Conservation (phyloP, 2,113 vertebrate species). For the Sula dactylatra region DNA sequence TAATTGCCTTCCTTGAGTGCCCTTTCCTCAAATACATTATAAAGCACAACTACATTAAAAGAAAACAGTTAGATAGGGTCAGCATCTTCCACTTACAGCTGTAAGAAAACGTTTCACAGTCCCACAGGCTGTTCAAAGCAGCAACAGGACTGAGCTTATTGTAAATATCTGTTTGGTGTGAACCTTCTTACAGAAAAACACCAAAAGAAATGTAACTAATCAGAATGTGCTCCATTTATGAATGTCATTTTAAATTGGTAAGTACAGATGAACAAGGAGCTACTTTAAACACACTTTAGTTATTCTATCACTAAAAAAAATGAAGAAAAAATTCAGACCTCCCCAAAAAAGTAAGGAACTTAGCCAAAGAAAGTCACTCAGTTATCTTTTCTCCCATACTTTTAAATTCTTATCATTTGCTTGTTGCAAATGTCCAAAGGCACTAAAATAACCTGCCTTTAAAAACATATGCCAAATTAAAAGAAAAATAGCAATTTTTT, state of each 20-base stretch:
- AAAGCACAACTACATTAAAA: not conserved
- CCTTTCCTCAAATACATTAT: not conserved
- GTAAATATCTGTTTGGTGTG: not conserved
- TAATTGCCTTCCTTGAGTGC: constrained; percentile 7
- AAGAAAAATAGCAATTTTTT: not conserved
- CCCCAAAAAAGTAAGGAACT: not conserved
- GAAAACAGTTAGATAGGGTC: not conserved
- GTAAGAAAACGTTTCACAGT: not conserved
- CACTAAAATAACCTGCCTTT: not conserved
- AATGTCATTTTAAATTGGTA: not conserved
- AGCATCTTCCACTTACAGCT: not conserved
- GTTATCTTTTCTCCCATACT: not conserved
- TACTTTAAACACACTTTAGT: not conserved
- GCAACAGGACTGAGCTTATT: not conserved
- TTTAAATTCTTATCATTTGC: not conserved
- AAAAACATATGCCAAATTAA: not conserved
- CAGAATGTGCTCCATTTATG: not conserved
- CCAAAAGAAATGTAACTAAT: not conserved
- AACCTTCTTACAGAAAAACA: not conserved
- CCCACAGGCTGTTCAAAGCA: not conserved
- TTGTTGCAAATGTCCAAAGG: not conserved
- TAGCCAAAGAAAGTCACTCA: not conserved
- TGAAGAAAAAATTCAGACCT: not conserved
- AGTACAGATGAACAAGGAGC: not conserved
- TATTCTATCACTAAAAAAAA: not conserved